Evolutionary conservation across 1,140 invertebrate genomes (phyloP).

Genomic region (Episyrphus balteatus): DNA sequence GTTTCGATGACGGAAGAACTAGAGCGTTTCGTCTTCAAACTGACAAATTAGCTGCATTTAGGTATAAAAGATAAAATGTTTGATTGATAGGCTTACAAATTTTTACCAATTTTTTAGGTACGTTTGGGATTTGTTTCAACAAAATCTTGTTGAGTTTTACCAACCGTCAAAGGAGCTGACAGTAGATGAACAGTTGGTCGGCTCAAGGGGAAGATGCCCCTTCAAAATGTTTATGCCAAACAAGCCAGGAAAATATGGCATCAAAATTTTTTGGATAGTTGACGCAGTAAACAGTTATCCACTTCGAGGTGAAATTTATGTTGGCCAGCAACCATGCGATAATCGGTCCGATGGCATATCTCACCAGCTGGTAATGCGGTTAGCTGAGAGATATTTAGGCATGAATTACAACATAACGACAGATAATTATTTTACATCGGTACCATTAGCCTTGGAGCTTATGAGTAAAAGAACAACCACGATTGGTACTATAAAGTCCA

Average conservation of each 20-base stretch:
- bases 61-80: not conserved
- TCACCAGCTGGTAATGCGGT: not conserved
- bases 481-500: slow-evolving; percentile 8
- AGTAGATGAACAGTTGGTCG: slow-evolving; percentile 35
- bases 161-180: slow-evolving; percentile 25
- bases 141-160: slow-evolving; percentile 13
- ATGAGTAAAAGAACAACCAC: slow-evolving; percentile 2
- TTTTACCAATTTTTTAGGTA: not conserved
- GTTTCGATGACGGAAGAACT: slow-evolving; percentile 23
- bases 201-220: slow-evolving; percentile 25
- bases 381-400: not conserved
- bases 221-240: slow-evolving; percentile 33
- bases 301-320: not conserved
- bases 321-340: not conserved
- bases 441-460: not conserved
- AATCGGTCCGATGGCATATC: not conserved
- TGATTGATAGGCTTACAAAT: too few species aligned
- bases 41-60: slow-evolving; percentile 18
- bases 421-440: slow-evolving; percentile 7
- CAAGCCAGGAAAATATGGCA: slow-evolving; percentile 15
- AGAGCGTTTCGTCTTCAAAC: slow-evolving; percentile 11
- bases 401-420: slow-evolving; percentile 3
- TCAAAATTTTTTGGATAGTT: slow-evolving; percentile 10
- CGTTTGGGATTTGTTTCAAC: not conserved
- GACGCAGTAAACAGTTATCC: slow-evolving; percentile 7